Percentiles rank a stretch among this genome's conserved stretches.
Evolutionary conservation across 2,113 vertebrate genomes (phyloP).

Genomic region (Xerus inauris): DNA sequence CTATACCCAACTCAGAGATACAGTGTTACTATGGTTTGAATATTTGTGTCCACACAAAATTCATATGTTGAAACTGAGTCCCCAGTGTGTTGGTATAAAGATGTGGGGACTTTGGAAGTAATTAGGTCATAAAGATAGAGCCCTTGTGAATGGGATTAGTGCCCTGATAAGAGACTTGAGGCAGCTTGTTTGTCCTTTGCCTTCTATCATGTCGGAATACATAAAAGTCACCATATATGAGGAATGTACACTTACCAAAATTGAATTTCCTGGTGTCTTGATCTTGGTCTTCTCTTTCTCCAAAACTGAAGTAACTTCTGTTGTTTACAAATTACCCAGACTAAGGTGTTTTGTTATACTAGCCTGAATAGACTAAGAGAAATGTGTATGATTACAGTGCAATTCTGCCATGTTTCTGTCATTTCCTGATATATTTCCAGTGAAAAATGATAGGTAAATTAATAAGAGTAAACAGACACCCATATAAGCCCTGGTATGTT

Average conservation of each 20-base stretch:
- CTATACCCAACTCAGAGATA: neutral
- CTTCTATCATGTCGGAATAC: neutral
- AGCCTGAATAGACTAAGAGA: neutral
- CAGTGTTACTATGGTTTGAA: neutral
- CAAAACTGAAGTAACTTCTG: neutral
- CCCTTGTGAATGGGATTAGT: accelerated
- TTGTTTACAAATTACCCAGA: neutral
- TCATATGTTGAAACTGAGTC: neutral
- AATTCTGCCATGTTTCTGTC: neutral
- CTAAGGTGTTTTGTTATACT: neutral
- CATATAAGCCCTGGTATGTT: too few relatives aligned
- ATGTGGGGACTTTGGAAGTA: neutral
- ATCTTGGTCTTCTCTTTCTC: neutral
- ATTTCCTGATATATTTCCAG: neutral
- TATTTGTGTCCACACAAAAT: neutral
- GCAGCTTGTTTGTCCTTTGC: neutral
- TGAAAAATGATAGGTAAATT: neutral
- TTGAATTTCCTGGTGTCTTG: neutral
- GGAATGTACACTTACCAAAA: accelerated
- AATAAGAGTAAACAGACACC: neutral
- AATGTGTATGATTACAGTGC: neutral
- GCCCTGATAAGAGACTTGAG: neutral
- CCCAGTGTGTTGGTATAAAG: neutral
- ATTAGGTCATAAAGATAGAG: neutral
- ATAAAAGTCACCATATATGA: neutral